These are phyloP conservation scores for Trigoniulus corallinus DNA, from an alignment of 1,140 invertebrate genomes.

Conservation along the genomic window DNA sequence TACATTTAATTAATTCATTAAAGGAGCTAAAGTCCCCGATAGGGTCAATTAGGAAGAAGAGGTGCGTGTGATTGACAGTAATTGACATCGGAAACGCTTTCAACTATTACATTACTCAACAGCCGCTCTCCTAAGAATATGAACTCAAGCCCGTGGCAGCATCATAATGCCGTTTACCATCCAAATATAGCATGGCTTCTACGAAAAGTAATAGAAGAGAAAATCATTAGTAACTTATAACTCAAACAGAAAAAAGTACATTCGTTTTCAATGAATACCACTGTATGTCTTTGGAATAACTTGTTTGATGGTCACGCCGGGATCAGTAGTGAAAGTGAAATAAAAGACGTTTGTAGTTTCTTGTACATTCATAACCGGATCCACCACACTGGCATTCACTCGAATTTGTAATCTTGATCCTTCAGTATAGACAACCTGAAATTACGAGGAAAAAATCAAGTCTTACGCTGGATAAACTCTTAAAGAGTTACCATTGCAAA, in stretches of 20 bases:
- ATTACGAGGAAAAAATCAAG: conserved; percentile 11
- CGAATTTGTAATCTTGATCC: conserved; percentile 40
- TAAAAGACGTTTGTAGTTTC: conserved; percentile 59
- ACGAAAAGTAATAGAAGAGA: conserved; percentile 15
- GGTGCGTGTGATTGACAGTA: too few species aligned
- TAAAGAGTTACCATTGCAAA: neutral
- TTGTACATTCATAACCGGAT: conserved; percentile 35
- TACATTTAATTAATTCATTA: too few species aligned
- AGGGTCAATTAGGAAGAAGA: too few species aligned
- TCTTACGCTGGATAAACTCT: neutral
- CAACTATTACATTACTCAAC: too few species aligned
- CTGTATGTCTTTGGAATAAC: conserved; percentile 52
- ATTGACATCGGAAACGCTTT: too few species aligned
- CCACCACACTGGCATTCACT: conserved; percentile 48
- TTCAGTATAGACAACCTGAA: conserved; percentile 49
- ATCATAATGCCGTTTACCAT: conserved; percentile 48
- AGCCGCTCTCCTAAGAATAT: neutral
- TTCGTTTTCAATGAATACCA: conserved; percentile 30
- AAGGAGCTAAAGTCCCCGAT: too few species aligned
- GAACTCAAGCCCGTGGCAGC: conserved; percentile 18
- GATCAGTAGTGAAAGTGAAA: conserved; percentile 43
- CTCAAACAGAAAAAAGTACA: conserved; percentile 8
- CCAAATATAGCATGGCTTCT: conserved; percentile 55
- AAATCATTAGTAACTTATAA: conserved; percentile 5
- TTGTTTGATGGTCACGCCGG: conserved; percentile 22